Conservation (phyloP, 2,888 invertebrate species). For the Torymus aiolomorphi region DNA sequence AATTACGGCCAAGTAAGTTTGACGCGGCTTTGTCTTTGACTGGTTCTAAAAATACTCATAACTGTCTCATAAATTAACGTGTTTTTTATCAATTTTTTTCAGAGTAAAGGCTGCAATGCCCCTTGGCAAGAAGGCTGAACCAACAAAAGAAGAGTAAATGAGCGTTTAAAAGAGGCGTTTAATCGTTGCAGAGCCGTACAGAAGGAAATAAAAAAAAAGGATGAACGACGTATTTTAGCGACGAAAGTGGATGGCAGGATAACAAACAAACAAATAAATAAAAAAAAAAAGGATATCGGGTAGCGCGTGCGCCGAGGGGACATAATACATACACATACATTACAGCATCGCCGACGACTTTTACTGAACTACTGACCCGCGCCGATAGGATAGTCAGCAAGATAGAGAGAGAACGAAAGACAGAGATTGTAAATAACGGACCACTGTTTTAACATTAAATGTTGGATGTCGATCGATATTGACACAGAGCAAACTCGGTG, state of each 20-base stretch:
- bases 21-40: not conserved
- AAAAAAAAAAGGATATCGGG: conserved; percentile 50
- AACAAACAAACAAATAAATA: conserved; percentile 8
- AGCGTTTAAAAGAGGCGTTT: conserved; percentile 30
- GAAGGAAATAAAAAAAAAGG: conserved; percentile 37
- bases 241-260: conserved; percentile 40
- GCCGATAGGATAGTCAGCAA: conserved; percentile 45
- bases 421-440: conserved; percentile 60
- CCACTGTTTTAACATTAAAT: conserved; percentile 52
- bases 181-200: conserved; percentile 55
- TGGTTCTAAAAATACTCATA: too few relatives aligned
- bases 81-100: conserved; percentile 58
- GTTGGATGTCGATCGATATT: conserved; percentile 50
- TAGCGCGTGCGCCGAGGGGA: conserved; percentile 43
- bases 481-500: conserved; percentile 54
- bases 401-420: conserved; percentile 28
- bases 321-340: not conserved
- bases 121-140: conserved; percentile 90
- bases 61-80: not conserved
- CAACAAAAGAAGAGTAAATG: conserved; percentile 89
- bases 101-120: conserved; percentile 93
- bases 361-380: conserved; percentile 51
- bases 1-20: conserved; percentile 90
- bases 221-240: conserved; percentile 52
- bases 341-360: conserved; percentile 51